A percentile compares a stretch with the other conserved stretches of the same genome.
Evolutionary conservation across 2,797 vertebrate species (phyloP).

Genomic region (Parotocinclus haroldoi): DNA sequence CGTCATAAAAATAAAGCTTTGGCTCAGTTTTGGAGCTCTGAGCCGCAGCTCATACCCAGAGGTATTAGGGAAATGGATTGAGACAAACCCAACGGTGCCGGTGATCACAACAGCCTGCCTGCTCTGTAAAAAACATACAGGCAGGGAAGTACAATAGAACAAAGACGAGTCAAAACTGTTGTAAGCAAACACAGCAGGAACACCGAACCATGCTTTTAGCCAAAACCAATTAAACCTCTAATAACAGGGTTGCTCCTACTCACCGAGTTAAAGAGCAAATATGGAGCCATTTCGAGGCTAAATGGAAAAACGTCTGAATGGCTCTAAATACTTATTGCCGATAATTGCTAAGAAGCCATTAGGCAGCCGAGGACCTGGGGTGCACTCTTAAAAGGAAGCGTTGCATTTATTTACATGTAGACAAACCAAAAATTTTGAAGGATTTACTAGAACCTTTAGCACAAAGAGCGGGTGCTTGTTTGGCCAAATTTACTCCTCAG

Average conservation of each 20-base stretch:
- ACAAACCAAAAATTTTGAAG: conserved; percentile 30
- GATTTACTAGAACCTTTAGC: conserved; percentile 13
- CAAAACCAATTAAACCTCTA: conserved; percentile 53
- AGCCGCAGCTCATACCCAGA: neutral
- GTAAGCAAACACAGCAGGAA: conserved; percentile 17
- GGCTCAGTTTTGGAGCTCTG: conserved; percentile 12
- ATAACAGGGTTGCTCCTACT: conserved; percentile 51
- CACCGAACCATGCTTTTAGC: conserved; percentile 51
- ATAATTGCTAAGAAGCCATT: conserved; percentile 35
- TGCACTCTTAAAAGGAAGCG: conserved; percentile 27
- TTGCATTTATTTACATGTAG: conserved; percentile 15
- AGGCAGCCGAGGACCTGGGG: conserved; percentile 15
- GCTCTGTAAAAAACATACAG: neutral
- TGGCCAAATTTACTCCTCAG: no score
- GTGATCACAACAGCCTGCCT: neutral
- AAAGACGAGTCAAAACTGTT: neutral
- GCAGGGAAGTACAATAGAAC: neutral
- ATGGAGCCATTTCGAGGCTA: conserved; percentile 43
- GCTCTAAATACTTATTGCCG: conserved; percentile 51
- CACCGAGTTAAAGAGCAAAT: conserved; percentile 46
- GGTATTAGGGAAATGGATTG: neutral
- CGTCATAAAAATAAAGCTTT: conserved; percentile 7
- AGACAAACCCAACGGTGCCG: neutral
- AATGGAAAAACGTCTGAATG: conserved; percentile 41
- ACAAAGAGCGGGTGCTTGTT: no score